Conservation (phyloP, 53 echinoderm and acorn worm species). For the Hippasteria phrygiana region DNA sequence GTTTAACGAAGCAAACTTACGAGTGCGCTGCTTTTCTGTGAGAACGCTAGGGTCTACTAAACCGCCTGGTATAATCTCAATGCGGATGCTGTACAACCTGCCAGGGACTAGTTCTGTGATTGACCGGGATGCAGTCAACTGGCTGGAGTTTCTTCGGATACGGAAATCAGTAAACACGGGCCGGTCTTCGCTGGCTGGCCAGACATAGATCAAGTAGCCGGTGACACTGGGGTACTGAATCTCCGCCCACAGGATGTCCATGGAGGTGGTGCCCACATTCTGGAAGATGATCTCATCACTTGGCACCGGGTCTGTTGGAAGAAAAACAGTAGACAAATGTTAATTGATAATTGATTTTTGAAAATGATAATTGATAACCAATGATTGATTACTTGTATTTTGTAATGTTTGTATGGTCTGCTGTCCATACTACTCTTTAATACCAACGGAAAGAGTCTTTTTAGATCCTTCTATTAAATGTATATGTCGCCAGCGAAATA, state of each 20-base stretch:
- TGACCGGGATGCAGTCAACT: not conserved
- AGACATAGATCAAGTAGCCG: slow-evolving; percentile 47
- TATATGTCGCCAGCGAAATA: too few species aligned
- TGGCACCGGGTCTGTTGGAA: slow-evolving; percentile 50
- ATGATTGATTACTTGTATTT: too few species aligned
- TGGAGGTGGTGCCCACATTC: slow-evolving; percentile 48
- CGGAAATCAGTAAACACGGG: slow-evolving; percentile 2
- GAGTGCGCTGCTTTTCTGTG: slow-evolving; percentile 11
- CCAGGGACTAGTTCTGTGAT: slow-evolving; percentile 32
- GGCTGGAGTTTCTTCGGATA: not conserved
- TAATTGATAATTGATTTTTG: too few species aligned
- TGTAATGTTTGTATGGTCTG: too few species aligned
- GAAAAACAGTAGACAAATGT: not conserved
- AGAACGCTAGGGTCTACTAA: not conserved
- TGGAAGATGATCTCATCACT: slow-evolving; percentile 37
- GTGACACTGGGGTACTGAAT: not conserved
- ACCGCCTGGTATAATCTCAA: not conserved
- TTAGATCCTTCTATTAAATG: too few species aligned
- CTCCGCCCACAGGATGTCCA: slow-evolving; percentile 62
- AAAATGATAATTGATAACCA: too few species aligned
- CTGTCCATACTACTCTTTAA: too few species aligned
- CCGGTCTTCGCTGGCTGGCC: slow-evolving; percentile 5
- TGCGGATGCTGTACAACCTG: slow-evolving; percentile 28
- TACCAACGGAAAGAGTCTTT: too few species aligned
- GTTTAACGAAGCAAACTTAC: slow-evolving; percentile 38